Evolutionary conservation across 2,888 invertebrate genomes (phyloP).

Genomic region (Chrysomela aeneicollis): DNA sequence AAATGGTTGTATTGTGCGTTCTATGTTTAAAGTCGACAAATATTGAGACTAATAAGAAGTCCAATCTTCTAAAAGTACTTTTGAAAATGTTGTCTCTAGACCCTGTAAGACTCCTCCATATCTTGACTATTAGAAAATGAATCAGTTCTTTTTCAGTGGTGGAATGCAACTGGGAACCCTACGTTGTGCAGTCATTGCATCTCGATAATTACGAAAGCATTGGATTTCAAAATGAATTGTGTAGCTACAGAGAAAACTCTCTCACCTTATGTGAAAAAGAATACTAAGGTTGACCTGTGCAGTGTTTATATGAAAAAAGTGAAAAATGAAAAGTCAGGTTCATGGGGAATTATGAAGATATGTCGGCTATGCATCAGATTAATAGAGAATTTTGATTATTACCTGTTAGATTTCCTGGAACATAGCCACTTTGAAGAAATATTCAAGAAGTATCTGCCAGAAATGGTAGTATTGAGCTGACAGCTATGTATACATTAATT

Average conservation of each 20-base stretch:
- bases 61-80: conserved; percentile 9
- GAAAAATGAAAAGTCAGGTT: neutral
- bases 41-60: neutral
- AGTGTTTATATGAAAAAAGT: neutral
- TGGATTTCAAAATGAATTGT: neutral
- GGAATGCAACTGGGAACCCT: conserved; percentile 6
- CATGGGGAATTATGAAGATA: neutral
- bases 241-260: neutral
- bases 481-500: neutral
- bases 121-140: no score
- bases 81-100: conserved; percentile 6
- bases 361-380: neutral
- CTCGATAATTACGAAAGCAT: neutral
- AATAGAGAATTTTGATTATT: neutral
- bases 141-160: conserved; percentile 10
- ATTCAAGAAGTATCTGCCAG: neutral
- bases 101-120: neutral
- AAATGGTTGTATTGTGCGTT: neutral
- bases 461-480: neutral
- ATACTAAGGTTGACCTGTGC: neutral
- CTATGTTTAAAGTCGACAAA: neutral
- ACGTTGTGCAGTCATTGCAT: conserved; percentile 4
- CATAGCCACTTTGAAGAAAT: neutral
- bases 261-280: neutral
- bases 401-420: neutral